A percentile compares a stretch with the other conserved stretches of the same genome.
phyloP scores from a whole-genome alignment of 64 coral and sea anemone genomes.

The Stylophora pistillata region DNA sequence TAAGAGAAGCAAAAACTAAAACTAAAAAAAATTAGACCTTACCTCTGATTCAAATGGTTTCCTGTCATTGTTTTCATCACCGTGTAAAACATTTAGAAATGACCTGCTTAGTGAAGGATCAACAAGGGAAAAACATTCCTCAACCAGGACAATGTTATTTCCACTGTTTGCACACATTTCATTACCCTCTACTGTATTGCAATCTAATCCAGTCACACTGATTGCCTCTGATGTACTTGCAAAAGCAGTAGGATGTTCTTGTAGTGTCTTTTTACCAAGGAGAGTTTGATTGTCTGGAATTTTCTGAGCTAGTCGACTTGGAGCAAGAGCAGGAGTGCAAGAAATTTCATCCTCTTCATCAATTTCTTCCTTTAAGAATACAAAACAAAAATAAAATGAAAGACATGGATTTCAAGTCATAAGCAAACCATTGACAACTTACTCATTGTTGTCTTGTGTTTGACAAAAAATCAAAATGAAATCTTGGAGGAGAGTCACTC shows the following conservation, averaged over 20 bases:
- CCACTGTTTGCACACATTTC: neutral
- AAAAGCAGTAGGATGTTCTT: neutral
- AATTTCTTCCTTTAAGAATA: slow-evolving; percentile 34
- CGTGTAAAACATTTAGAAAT: slow-evolving; percentile 75
- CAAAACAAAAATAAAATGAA: neutral
- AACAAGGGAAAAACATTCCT: neutral
- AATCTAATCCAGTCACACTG: neutral
- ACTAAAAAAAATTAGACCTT: neutral
- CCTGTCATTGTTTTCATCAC: slow-evolving; percentile 51
- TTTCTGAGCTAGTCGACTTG: slow-evolving; percentile 63
- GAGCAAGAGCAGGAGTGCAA: slow-evolving; percentile 81
- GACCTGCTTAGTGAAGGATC: slow-evolving; percentile 59
- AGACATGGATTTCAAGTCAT: neutral
- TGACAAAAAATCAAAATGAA: no score
- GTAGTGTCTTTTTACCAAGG: neutral
- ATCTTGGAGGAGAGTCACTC: no score
- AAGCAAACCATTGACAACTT: no score
- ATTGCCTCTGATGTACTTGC: neutral
- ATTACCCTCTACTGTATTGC: neutral
- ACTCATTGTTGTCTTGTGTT: no score
- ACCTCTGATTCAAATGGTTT: neutral
- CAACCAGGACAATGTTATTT: neutral
- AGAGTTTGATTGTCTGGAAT: neutral
- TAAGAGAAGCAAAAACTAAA: no score
- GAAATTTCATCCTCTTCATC: slow-evolving; percentile 69